These are phyloP conservation scores for Xestobium rufovillosum DNA, from an alignment of 2,888 invertebrate genomes.

Conservation along the genomic window DNA sequence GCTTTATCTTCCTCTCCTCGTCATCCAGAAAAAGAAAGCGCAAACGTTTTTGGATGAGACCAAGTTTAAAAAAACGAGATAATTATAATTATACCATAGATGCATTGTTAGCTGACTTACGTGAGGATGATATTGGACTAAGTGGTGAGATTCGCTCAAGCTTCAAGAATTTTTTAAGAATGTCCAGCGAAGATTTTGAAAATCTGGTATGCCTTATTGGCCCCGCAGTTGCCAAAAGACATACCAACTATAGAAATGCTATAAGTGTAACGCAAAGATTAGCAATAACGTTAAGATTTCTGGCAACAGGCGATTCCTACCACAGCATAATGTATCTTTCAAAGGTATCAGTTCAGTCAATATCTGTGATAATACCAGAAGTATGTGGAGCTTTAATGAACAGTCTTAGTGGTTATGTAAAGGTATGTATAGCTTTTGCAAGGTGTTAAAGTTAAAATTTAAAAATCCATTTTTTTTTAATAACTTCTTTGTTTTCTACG, in stretches of 20 bases:
- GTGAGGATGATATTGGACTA: conserved; percentile 12
- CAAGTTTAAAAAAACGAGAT: conserved; percentile 15
- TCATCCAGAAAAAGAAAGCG: conserved; percentile 16
- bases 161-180: too few relatives aligned
- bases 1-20: conserved; percentile 11
- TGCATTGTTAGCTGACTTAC: conserved; percentile 11
- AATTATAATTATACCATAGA: conserved; percentile 12
- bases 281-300: too few relatives aligned
- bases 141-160: conserved; percentile 7
- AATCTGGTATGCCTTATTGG: conserved; percentile 16
- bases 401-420: too few relatives aligned
- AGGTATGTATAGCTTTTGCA: too few relatives aligned
- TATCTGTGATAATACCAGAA: conserved; percentile 12
- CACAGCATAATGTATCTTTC: conserved; percentile 11
- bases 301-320: conserved; percentile 13
- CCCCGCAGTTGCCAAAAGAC: conserved; percentile 15
- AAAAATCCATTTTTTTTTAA: too few relatives aligned
- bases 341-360: conserved; percentile 11
- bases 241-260: conserved; percentile 7
- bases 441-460: too few relatives aligned
- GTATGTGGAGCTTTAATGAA: conserved; percentile 9
- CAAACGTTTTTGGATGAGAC: conserved; percentile 15
- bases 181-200: too few relatives aligned
- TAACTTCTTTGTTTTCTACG: too few relatives aligned
- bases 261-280: too few relatives aligned